Percentiles rank a stretch among this genome's conserved stretches.
Conservation (phyloP, 2,888 invertebrate genomes). For the Frankliniella fusca region DNA sequence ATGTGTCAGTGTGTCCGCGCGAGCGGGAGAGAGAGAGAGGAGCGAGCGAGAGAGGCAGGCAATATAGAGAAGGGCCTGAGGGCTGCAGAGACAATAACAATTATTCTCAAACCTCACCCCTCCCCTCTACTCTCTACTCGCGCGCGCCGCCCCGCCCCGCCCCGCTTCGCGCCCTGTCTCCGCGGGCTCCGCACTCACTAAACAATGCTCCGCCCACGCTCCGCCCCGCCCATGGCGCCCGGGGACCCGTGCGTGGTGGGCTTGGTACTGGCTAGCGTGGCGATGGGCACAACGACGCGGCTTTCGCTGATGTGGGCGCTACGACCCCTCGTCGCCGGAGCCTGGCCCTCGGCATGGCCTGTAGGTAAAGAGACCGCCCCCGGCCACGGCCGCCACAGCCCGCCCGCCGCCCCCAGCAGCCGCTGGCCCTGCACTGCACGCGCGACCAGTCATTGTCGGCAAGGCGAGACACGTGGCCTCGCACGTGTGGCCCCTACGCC, state of each 20-base stretch:
- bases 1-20: not conserved
- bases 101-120: not conserved
- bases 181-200: not conserved
- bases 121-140: not conserved
- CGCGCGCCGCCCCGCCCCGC: not conserved
- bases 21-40: not conserved
- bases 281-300: too few relatives aligned
- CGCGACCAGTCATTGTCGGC: slow-evolving; percentile 3
- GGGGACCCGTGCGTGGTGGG: too few relatives aligned
- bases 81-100: not conserved
- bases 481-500: not conserved
- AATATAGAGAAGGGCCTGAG: not conserved
- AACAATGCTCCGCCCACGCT: not conserved
- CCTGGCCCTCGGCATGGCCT: not conserved
- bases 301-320: not conserved
- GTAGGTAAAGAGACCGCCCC: not conserved
- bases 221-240: too few relatives aligned
- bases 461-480: not conserved
- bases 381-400: not conserved
- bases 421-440: not conserved
- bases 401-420: not conserved
- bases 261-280: too few relatives aligned
- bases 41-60: not conserved
- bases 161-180: too few relatives aligned
- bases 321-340: not conserved